phyloP scores from a whole-genome alignment of 2,888 invertebrate genomes.

The Tridacna gigas region DNA sequence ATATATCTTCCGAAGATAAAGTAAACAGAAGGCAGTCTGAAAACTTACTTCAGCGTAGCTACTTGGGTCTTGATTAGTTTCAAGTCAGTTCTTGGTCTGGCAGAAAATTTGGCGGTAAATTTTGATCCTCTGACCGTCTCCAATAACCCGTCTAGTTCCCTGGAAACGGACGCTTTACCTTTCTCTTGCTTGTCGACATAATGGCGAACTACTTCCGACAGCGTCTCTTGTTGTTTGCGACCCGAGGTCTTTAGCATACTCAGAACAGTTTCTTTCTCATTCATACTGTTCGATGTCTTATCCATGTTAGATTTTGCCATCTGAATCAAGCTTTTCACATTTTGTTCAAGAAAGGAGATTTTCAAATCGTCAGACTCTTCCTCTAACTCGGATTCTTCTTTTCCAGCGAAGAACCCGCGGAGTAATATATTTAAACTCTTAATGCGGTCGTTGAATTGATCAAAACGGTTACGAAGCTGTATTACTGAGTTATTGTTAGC shows the following conservation, averaged over 20 bases:
- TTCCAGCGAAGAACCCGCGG: conserved; percentile 60
- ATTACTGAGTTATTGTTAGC: conserved; percentile 73
- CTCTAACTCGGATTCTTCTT: conserved; percentile 39
- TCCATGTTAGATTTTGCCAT: conserved; percentile 59
- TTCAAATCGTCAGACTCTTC: conserved; percentile 64
- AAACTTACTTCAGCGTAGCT: conserved; percentile 65
- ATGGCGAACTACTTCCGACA: conserved; percentile 66
- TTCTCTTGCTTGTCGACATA: conserved; percentile 72
- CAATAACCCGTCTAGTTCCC: conserved; percentile 67
- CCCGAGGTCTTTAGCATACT: conserved; percentile 58
- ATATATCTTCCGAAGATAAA: too few relatives aligned
- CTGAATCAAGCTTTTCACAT: conserved; percentile 63
- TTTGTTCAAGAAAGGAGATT: conserved; percentile 65
- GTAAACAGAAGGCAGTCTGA: neutral
- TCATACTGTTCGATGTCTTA: conserved; percentile 42
- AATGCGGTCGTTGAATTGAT: conserved; percentile 67
- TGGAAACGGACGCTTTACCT: conserved; percentile 58
- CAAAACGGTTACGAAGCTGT: conserved; percentile 68
- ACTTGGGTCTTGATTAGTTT: conserved; percentile 65
- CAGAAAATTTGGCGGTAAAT: conserved; percentile 35
- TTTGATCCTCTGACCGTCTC: conserved; percentile 54
- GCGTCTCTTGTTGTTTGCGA: conserved; percentile 52
- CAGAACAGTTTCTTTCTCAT: conserved; percentile 63
- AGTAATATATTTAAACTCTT: conserved; percentile 63
- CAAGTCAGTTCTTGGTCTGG: conserved; percentile 53